Conservation (phyloP, 2,113 vertebrate genomes). For the Uropsilus gracilis region DNA sequence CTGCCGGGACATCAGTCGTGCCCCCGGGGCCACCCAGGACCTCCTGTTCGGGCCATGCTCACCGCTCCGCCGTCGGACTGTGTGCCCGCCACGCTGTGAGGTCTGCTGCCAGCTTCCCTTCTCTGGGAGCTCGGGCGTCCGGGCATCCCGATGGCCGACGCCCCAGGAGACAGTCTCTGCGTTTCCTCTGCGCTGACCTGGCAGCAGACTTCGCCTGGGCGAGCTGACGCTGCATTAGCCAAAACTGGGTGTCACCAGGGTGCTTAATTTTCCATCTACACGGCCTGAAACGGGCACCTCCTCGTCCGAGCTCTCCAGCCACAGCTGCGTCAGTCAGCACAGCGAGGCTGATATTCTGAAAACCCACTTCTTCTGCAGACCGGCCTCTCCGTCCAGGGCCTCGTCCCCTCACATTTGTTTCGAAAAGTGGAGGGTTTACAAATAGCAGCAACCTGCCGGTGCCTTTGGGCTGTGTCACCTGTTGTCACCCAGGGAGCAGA, state of each 20-base stretch:
- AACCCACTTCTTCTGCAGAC: constrained; percentile 25
- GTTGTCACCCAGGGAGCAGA: constrained; percentile 71
- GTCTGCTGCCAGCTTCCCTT: neutral
- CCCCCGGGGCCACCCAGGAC: neutral
- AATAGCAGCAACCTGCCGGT: constrained; percentile 50
- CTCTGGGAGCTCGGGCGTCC: neutral
- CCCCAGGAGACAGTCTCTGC: neutral
- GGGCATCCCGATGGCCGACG: neutral
- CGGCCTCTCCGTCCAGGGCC: neutral
- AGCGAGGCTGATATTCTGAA: constrained; percentile 29
- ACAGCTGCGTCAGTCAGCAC: constrained; percentile 4
- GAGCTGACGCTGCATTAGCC: neutral
- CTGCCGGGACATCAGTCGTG: neutral
- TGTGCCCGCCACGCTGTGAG: neutral
- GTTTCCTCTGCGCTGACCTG: neutral
- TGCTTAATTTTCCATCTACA: constrained; percentile 39
- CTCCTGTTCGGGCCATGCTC: neutral
- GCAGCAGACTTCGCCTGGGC: neutral
- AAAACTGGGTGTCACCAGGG: neutral
- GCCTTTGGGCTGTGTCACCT: constrained; percentile 56
- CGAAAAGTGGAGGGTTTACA: constrained; percentile 59
- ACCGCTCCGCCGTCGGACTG: neutral
- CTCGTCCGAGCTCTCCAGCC: neutral
- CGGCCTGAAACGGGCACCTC: neutral
- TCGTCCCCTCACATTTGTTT: neutral